Evolutionary conservation across 2,888 invertebrate genomes (phyloP), one percentile per base, ranked within the genome.

Genomic region (Antitype chi): DNA sequence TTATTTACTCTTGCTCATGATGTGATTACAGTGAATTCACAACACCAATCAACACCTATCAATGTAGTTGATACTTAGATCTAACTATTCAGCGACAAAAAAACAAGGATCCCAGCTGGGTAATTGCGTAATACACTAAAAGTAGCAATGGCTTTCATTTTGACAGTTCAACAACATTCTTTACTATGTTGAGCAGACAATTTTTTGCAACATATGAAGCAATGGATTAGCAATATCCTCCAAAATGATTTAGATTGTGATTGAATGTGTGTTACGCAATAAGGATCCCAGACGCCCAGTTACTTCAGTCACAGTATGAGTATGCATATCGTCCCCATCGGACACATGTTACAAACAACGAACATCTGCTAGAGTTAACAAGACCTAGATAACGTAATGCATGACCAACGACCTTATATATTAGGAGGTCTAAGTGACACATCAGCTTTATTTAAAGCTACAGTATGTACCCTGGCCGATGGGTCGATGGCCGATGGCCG

Each of bases 371-470:
- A 43, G 63, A 53, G 53, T 32, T 52, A 28, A 47, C 67, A 74
- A 69, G 68, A 62, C 83, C 78, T 82, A 82, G 78, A 82, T 82
- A 78, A 52, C 64, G 59, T 60, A 74, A 74, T 60, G 64, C 55
- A 28, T 69, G 55, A 69, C 60, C 82, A 66, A 72, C 64, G 64
- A 70, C 78, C 49, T 77, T 57, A 47, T 57, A 47, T 17, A 7
- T 11, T 47, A 25, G 32, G 53, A 38, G 47, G 32, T 62, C n/a
- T 43, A 23, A 53, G 38, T 57, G 70, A 53, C 6, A n/a, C 64
- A 66, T 25, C 23, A 28, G 67, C 60, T 70, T 23, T 62, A 52
- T 70, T 49, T 25, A 43, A 43, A 79, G 64, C 55, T 15, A 52
- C 43, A 25, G 2, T 53, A 43, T 1, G 38, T 63, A 5, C 0